These are phyloP conservation scores for Tenthredo notha DNA, from an alignment of 2,888 invertebrate genomes.

Conservation along the genomic window DNA sequence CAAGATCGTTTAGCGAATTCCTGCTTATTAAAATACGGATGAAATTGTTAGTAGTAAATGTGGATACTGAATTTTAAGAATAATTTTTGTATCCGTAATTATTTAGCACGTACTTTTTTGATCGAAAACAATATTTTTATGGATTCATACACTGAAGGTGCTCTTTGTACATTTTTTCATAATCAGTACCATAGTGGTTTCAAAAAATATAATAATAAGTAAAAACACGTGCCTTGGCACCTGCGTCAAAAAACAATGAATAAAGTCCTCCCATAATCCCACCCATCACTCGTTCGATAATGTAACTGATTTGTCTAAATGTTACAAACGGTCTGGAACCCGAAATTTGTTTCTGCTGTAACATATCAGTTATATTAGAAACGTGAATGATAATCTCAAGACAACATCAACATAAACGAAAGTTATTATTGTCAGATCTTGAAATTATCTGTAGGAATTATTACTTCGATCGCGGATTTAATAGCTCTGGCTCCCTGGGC, in stretches of 20 bases:
- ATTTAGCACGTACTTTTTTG: neutral
- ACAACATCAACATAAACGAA: neutral
- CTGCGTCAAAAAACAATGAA: conserved; percentile 85
- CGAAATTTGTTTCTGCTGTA: conserved; percentile 59
- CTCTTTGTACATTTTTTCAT: neutral
- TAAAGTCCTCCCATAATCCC: conserved; percentile 89
- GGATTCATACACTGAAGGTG: neutral
- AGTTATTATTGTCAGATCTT: conserved; percentile 6
- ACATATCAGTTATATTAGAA: conserved; percentile 43
- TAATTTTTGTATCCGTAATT: neutral
- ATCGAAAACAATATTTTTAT: neutral
- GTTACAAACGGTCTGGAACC: conserved; percentile 59
- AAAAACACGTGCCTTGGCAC: conserved; percentile 77
- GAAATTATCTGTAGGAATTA: neutral
- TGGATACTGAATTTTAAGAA: neutral
- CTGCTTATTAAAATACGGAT: conserved; percentile 56
- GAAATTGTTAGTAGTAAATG: conserved; percentile 6
- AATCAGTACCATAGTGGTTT: neutral
- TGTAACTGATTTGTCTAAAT: conserved; percentile 78
- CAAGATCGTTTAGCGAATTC: conserved; percentile 57
- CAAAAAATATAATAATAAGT: neutral
- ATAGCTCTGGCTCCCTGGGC: conserved; percentile 76
- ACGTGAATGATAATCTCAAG: conserved; percentile 18
- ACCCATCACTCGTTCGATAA: conserved; percentile 85
- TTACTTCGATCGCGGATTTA: conserved; percentile 63